Conservation (phyloP, 2,888 invertebrate species). For the Trichacis sp. region DNA sequence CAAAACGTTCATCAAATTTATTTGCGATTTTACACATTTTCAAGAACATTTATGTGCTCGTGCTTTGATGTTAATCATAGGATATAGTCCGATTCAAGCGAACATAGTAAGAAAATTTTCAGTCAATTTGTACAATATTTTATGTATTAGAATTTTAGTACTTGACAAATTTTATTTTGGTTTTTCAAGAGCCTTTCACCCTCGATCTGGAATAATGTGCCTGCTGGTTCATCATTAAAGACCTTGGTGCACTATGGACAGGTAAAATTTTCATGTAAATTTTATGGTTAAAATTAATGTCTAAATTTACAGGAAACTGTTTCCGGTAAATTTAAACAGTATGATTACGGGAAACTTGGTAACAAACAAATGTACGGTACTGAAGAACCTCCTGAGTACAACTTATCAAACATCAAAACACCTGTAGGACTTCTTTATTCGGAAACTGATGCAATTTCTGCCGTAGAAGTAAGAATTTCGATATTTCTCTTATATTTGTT, state of each 20-base stretch:
- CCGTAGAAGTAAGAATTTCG: conserved; percentile 71
- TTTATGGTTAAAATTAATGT: no score
- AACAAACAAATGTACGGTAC: conserved; percentile 75
- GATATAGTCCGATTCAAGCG: neutral
- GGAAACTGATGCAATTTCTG: conserved; percentile 81
- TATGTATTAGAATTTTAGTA: conserved; percentile 53
- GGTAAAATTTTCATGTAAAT: conserved; percentile 72
- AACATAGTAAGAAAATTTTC: neutral
- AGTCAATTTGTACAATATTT: no score
- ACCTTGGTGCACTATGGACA: conserved; percentile 80
- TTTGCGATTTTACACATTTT: neutral
- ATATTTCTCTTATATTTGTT: no score
- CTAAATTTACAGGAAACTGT: conserved; percentile 76
- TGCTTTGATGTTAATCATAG: neutral
- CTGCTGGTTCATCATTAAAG: conserved; percentile 82
- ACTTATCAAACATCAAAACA: conserved; percentile 73
- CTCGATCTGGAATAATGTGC: conserved; percentile 77
- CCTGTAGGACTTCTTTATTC: conserved; percentile 78
- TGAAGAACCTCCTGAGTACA: conserved; percentile 74
- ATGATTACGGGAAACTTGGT: conserved; percentile 76
- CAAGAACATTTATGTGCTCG: neutral
- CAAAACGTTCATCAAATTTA: neutral
- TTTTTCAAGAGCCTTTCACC: conserved; percentile 61
- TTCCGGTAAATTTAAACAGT: conserved; percentile 75
- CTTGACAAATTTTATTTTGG: conserved; percentile 69